Evolutionary conservation across 2,113 vertebrate genomes (phyloP), one percentile per base, ranked within the genome.

Genomic region (Siniperca knerii): DNA sequence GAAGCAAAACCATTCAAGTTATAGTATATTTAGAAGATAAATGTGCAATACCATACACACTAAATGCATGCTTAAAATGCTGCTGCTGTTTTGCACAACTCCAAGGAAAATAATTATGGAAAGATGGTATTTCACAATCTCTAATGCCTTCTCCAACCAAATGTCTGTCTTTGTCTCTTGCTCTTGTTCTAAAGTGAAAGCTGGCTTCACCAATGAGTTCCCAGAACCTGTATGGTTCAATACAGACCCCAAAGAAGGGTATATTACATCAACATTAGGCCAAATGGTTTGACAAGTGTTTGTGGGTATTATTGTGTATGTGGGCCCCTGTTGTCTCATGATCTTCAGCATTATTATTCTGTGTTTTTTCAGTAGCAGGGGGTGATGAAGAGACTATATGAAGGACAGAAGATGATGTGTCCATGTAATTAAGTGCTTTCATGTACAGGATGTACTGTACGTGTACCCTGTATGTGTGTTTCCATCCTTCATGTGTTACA

Each of bases 401-500:
- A 71, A 8, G 57, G 42, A 71, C 20, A 66, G 61, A 79, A 48
- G 50, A 66, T 44, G 8, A 60, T 21, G 23, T 64, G 66, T 57
- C 16, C 23, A 25, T 40, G 42, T 66, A 29, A 73, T 50, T 18
- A 44, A 29, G 50, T 18, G 29, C 42, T 66, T 57, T 57, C 35
- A 58, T 42, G 42, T 79, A 62, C 21, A 79, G 50, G 37, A 35
- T 50, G 67, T 42, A 54, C 37, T 60, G 54, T 70, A 12, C 6
- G 4, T 78, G 50, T 23, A 18, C 29, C 4, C n/a, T 57, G 35
- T 35, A 1, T 44, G 75, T 73, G 58, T 82, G 46, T 80, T 72
- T 71, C 58, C 40, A 23, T 54, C 40, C 74, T 76, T 29, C 61
- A 67, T 81, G 33, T 71, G 48, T 57, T 67, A 54, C 61, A 69